Evolutionary conservation across 2,888 invertebrate genomes (phyloP).

Genomic region (Sinohyriopsis cumingii): DNA sequence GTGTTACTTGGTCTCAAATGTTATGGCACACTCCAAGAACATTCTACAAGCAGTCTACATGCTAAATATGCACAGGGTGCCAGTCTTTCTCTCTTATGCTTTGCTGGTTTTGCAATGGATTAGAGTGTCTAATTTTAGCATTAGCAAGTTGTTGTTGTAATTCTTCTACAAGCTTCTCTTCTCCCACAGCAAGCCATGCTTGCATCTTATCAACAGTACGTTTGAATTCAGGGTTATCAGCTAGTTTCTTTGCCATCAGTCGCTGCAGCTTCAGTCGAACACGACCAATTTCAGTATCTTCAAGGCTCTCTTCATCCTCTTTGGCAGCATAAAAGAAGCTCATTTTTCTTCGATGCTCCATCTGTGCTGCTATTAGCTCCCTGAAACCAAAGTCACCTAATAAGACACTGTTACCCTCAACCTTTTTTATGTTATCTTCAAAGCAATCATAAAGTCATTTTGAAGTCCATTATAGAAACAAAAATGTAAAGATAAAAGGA

Average conservation of each 20-base stretch:
- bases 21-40: no score
- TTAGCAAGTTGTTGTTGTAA: no score
- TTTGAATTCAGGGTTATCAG: constrained; percentile 49
- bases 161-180: no score
- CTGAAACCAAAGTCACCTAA: constrained; percentile 26
- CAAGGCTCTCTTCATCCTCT: constrained; percentile 47
- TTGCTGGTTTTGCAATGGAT: no score
- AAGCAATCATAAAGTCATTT: no score
- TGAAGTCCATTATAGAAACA: no score
- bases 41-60: no score
- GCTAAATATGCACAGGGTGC: no score
- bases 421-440: neutral
- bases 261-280: constrained; percentile 53
- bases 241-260: constrained; percentile 54
- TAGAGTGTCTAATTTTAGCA: no score
- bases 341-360: constrained; percentile 54
- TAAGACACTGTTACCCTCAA: neutral
- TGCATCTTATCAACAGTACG: constrained; percentile 43
- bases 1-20: no score
- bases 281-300: constrained; percentile 60
- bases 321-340: constrained; percentile 51
- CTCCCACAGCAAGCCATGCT: neutral
- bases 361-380: constrained; percentile 62
- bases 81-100: no score
- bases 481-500: no score